Base-by-base conservation (phyloP, 2,797 vertebrate genomes). In the Triplophysa bombifrons region DNA sequence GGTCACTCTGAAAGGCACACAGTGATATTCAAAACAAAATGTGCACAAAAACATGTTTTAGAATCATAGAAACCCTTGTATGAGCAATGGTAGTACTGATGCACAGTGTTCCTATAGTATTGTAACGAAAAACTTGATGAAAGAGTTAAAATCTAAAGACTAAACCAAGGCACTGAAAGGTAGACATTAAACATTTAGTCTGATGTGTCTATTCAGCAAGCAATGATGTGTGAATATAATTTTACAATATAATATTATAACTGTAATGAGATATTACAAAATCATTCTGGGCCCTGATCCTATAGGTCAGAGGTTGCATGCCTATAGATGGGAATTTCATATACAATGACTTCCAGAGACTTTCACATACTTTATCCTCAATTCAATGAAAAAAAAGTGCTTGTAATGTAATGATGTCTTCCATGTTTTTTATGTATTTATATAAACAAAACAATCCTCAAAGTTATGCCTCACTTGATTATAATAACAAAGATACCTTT, bases 101-200 rank as follows among this genome's bases (percentile, higher is more conserved):
- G 25, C 25, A 27, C 25, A 14, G 14, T 66, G 46, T 76, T 68
- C 22, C 51, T 56, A 50, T 44, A 55, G 51, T 66, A 66, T 48
- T 25, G 50, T 3, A 55, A 27, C 58, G 38, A 46, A 14, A 22
- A 44, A 22, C 20, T 22, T 10, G 11, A 46, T 74, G 22, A 22
- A 22, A 22, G 1, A 22, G 22, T 22, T 22, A 16, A 51, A 8
- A 27, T 12, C 34, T 68, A 34, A 66, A 68, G n/a, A 60, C 8
- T 1, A 8, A 44, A 27, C 4, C 17, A 66, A 44, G 20, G 5
- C 11, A n/a, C 9, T 25, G 16, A 65, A 55, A 12, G 20, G 6
- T 14, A 20, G n/a, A n/a, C 20, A 30, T 61, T 7, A 30, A 30
- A 30, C 27, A 30, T 61, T 17, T 19, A 25, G 56, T 22, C 20